Percentiles rank a stretch among this genome's conserved stretches.
These are phyloP conservation scores for Microplitis demolitor DNA, from an alignment of 1,140 invertebrate species.

Conservation along the genomic window DNA sequence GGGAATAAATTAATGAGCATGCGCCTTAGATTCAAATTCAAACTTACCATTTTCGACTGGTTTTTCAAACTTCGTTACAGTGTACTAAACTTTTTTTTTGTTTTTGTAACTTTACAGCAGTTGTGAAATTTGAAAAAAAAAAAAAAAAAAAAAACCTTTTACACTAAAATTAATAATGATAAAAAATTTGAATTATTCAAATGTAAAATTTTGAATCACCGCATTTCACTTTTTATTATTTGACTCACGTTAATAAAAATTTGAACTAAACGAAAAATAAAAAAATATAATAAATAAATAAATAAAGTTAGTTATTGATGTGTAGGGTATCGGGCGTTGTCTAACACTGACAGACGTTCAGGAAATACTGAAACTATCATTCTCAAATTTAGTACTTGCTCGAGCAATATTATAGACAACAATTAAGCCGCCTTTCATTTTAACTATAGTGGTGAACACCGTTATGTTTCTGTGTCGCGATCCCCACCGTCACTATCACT, in stretches of 20 bases:
- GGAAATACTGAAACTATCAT: slow-evolving; percentile 62
- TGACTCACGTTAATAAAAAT: neutral
- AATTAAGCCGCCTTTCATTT: slow-evolving; percentile 62
- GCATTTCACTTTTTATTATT: neutral
- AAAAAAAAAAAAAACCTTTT: too few species aligned
- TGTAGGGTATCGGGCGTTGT: slow-evolving; percentile 37
- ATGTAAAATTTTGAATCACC: too few species aligned
- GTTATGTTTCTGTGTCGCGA: slow-evolving; percentile 35
- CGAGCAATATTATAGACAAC: slow-evolving; percentile 51
- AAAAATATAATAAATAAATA: neutral
- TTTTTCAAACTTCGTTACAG: too few species aligned
- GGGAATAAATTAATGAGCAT: too few species aligned
- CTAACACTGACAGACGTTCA: slow-evolving; percentile 62
- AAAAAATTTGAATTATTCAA: too few species aligned
- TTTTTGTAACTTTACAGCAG: too few species aligned
- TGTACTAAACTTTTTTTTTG: too few species aligned
- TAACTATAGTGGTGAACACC: slow-evolving; percentile 57
- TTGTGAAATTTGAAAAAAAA: too few species aligned
- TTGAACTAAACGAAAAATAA: too few species aligned
- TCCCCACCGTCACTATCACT: neutral
- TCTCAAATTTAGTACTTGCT: slow-evolving; percentile 54
- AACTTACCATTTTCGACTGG: too few species aligned
- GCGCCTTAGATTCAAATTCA: too few species aligned
- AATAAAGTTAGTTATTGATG: neutral
- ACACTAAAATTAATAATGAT: too few species aligned